Base-by-base conservation (phyloP, 2,113 vertebrate species). In the Ictalurus furcatus region DNA sequence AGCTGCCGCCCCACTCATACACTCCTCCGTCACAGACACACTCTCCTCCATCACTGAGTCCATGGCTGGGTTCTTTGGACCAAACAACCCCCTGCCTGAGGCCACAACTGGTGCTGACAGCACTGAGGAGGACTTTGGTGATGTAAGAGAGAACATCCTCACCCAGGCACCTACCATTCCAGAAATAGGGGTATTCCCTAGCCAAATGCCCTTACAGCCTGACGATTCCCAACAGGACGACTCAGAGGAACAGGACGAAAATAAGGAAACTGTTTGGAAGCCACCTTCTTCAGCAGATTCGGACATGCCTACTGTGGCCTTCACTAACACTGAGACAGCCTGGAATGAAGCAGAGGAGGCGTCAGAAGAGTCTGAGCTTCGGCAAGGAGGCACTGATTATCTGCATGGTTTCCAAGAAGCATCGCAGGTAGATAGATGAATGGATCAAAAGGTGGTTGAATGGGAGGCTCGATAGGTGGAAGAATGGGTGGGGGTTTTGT, bases 131-230 rank as follows among this genome's bases (percentile, higher is more conserved):
- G 89, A 91, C 19, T 90, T 93, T 90, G 94, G 94, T 69, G 91
- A 84, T 59, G 90, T 88, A 34, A 88, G 13, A 86, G 76, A 28
- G 21, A 5, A 58, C 2, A 61, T 21, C 7, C 91, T 94, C 65
- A 92, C 88, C 81, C 94, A 93, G 88, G 90, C 90, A 58, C 94
- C 94, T 73, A 95, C 94, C 4, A 88, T 87, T 1, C 91, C 94
- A 4, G 95, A 94, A 71, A 91, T 91, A 0, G 94, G 91, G 37
- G 28, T 87, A 37, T 91, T 93, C 21, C 94, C 95, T 58, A 95
- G 93, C 91, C 93, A 92, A 69, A 90, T 84, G 37, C 94, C 95
- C 16, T 91, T 95, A 52, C 94, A 94, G 86, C 94, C 95, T 2
- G 89, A 90, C 6, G 63, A 76, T 6, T 12, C 23, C 21, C 92